Conservation (phyloP, 2,113 vertebrate species). For the Zosterops borbonicus region DNA sequence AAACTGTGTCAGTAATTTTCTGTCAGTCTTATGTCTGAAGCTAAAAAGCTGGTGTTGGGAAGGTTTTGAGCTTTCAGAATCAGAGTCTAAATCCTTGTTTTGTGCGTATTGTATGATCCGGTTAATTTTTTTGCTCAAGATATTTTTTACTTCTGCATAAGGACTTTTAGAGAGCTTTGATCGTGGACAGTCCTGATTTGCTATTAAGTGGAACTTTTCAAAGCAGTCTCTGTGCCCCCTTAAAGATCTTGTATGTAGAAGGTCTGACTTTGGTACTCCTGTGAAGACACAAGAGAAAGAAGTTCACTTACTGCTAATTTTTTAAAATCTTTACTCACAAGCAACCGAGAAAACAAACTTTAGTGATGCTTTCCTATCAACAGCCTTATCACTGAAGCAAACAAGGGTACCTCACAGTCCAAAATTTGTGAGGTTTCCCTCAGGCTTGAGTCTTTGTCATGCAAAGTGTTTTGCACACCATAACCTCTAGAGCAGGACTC, state of each 20-base stretch:
- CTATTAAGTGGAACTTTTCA: conserved; percentile 96
- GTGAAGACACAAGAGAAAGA: not conserved
- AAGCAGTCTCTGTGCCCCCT: conserved; percentile 97
- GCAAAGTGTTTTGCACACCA: not conserved
- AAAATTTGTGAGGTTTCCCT: not conserved
- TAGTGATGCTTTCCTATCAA: not conserved
- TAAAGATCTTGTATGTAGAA: conserved; percentile 89
- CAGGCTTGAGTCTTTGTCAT: not conserved
- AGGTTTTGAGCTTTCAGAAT: conserved; percentile 79
- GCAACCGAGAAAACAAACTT: not conserved
- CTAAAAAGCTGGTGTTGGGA: conserved; percentile 80
- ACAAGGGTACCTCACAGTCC: not conserved
- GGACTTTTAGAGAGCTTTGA: conserved; percentile 88
- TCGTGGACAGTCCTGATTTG: conserved; percentile 90
- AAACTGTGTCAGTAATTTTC: conserved; percentile 84
- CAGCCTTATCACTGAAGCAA: not conserved
- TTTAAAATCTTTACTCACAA: not conserved
- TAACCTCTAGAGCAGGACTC: not conserved
- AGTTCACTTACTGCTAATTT: not conserved
- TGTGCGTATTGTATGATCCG: conserved; percentile 94
- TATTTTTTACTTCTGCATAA: conserved; percentile 92
- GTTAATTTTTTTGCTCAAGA: conserved; percentile 91
- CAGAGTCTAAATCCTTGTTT: conserved; percentile 86
- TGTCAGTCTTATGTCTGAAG: conserved; percentile 83
- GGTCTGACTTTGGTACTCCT: conserved; percentile 80